Base-by-base conservation (phyloP, 2,113 vertebrate genomes). In the Boleophthalmus pectinirostris region DNA sequence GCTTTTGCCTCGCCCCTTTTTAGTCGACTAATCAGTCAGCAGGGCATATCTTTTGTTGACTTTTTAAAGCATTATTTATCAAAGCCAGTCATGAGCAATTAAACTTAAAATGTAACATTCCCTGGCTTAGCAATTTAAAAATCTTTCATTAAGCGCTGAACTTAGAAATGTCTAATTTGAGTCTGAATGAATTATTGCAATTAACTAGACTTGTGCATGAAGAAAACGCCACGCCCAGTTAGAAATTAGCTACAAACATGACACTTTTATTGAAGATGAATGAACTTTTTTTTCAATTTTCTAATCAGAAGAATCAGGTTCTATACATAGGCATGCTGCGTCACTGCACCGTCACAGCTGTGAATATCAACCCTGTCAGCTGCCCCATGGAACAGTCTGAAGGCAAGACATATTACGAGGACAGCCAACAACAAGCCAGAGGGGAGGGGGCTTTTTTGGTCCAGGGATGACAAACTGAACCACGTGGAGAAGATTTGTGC, bases 311-410 rank as follows among this genome's bases (percentile, higher is more conserved):
- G 80, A 85, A 88, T 91, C 68, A 75, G 74, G 78, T 87, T 92
- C 78, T 88, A 92, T 89, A 91, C 90, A 92, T 87, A 89, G 80
- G 90, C 92, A 93, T 93, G 93, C 93, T 87, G 90, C 82, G 81
- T 91, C 88, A 90, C 90, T 82, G 89, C 90, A 92, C 90, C 84
- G 90, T 92, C 90, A 91, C 90, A 91, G 87, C 92, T 89, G 88
- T 89, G 89, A 84, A 90, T 54, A 88, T 81, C 81, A 81, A 69
- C 84, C 83, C 82, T 73, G 72, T 86, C 85, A 83, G 87, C 84
- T 82, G 81, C 73, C 84, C 66, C 5, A 60, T 72, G 77, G 88
- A 85, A 78, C 87, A 85, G 86, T 89, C 87, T 85, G 81, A 85
- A 82, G 91, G 90, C 82, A 78, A 90, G 87, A 88, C 81, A 74